Base-by-base conservation (phyloP, 2,113 vertebrate species). In the Tylochromis polylepis region DNA sequence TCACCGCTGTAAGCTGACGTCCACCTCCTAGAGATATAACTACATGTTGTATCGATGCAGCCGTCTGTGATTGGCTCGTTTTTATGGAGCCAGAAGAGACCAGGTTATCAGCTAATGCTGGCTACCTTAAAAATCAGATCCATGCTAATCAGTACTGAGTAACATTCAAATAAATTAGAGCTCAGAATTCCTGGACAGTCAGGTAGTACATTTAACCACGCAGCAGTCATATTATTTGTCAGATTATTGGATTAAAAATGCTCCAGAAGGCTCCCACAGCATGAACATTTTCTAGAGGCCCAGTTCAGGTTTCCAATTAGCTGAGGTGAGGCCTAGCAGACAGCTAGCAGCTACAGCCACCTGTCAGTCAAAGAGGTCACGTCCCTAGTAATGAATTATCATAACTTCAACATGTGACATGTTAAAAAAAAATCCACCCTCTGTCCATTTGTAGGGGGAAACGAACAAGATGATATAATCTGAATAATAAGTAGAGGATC, bases 1-100 rank as follows among this genome's bases (percentile, higher is more conserved):
- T 62, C 59, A 62, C 31, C 5, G 10, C 18, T 62, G 31, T 62
- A 12, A 0, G 1, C 36, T 41, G 36, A 0, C 2, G 2, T 65
- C 34, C 34, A 65, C 60, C 34, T 38, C 20, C 34, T 36, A 62
- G 11, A 36, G 31, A 5, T 0, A 14, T 38, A 8, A 38, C 6
- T 8, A 20, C 34, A 65, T 38, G 34, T 38, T 38, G 38, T 1
- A 6, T 38, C 0, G 1, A 65, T 38, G 60, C 60, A n/a, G 18
- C 31, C 10, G 0, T 36, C 34, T 14, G 31, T 34, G n/a, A 14
- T 38, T 22, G 60, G 38, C 60, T 14, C n/a, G 4, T 38, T 65
- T 65, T n/a, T 65, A 65, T 65, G 36, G 10, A 3, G 18, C 60
- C 59, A 62, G 59, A 62, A 62, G 5, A 36, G 29, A 62, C 59